Percentiles rank a stretch among this genome's conserved stretches.
These are phyloP conservation scores for Columbina picui DNA, from an alignment of 2,113 vertebrate species.

Conservation along the genomic window DNA sequence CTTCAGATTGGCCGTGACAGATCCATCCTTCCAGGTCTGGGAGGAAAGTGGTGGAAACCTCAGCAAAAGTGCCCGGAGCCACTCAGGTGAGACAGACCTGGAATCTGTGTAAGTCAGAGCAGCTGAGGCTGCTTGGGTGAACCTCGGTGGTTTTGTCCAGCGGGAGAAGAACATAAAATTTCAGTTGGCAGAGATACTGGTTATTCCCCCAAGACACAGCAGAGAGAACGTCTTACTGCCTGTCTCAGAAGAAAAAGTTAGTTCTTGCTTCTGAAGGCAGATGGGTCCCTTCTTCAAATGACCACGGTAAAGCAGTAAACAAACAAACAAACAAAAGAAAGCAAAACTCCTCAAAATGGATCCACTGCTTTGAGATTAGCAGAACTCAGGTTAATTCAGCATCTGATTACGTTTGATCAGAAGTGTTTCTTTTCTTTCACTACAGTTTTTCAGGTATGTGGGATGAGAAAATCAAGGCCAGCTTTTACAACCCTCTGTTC, in stretches of 20 bases:
- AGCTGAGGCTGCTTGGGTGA: neutral
- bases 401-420: neutral
- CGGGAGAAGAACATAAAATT: neutral
- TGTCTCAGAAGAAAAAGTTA: neutral
- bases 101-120: neutral
- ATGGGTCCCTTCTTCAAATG: neutral
- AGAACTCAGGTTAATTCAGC: neutral
- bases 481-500: neutral
- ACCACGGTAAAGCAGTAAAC: neutral
- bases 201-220: neutral
- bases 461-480: neutral
- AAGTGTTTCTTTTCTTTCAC: neutral
- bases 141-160: neutral
- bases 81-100: neutral
- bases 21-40: neutral
- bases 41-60: neutral
- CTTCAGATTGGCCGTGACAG: neutral
- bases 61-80: neutral
- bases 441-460: accelerated
- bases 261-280: neutral
- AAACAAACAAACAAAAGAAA: neutral
- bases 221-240: neutral
- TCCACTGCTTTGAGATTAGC: neutral
- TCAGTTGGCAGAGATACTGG: neutral
- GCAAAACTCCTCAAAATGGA: neutral